These are phyloP conservation scores for Liparis tanakae DNA, from an alignment of 2,797 vertebrate species.

Conservation along the genomic window DNA sequence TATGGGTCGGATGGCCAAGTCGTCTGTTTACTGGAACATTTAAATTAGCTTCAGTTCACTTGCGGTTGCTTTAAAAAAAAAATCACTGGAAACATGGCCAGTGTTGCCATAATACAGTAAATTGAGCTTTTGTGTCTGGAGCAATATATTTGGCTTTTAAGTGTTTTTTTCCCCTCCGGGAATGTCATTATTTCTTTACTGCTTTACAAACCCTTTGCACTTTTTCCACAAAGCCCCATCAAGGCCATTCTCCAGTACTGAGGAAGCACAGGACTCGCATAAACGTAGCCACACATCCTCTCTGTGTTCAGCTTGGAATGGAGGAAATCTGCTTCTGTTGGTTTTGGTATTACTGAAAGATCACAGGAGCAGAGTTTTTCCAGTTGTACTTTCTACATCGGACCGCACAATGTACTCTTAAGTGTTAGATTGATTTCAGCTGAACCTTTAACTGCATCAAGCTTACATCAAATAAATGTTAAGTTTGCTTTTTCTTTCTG, in stretches of 20 bases:
- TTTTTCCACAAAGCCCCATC: slow-evolving; percentile 39
- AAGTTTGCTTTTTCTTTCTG: not conserved
- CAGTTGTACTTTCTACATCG: slow-evolving; percentile 67
- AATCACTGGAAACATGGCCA: not conserved
- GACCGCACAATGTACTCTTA: not conserved
- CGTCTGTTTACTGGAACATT: too few relatives aligned
- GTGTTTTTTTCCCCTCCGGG: slow-evolving; percentile 11
- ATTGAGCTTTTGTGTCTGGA: not conserved
- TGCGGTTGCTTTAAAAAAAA: not conserved
- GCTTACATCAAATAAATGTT: too few relatives aligned
- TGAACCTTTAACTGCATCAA: too few relatives aligned
- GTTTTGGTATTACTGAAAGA: slow-evolving; percentile 74
- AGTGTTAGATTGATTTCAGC: too few relatives aligned
- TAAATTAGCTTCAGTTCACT: not conserved
- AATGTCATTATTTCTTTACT: slow-evolving; percentile 16
- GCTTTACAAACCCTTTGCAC: slow-evolving; percentile 12
- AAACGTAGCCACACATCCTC: slow-evolving; percentile 45
- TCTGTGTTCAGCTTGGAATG: slow-evolving; percentile 57
- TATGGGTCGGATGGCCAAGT: too few relatives aligned
- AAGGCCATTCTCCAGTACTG: slow-evolving; percentile 33
- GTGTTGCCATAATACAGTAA: not conserved
- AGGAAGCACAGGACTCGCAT: slow-evolving; percentile 38
- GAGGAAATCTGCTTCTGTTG: slow-evolving; percentile 83
- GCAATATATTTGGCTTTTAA: not conserved
- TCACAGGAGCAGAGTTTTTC: slow-evolving; percentile 84